A percentile compares a stretch with the other conserved stretches of the same genome.
These are phyloP conservation scores for Tychaedon coryphoeus DNA, from an alignment of 2,113 vertebrate species.

Conservation along the genomic window DNA sequence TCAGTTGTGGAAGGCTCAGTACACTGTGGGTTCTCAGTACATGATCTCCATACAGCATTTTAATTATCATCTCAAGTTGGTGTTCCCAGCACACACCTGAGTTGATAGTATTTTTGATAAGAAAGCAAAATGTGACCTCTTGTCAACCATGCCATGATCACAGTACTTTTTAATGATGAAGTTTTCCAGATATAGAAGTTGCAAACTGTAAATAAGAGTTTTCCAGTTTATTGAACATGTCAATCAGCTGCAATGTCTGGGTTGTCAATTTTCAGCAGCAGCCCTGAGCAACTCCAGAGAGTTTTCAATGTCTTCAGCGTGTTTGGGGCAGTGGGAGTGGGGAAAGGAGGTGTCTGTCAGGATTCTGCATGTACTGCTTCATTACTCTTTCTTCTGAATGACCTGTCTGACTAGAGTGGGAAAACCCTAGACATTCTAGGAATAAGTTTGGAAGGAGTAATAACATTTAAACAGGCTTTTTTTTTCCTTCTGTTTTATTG, in stretches of 20 bases:
- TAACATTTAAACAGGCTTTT: not conserved
- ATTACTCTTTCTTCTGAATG: not conserved
- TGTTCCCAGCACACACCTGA: not conserved
- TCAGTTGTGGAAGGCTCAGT: not conserved
- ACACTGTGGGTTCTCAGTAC: not conserved
- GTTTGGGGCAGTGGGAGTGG: too few relatives aligned
- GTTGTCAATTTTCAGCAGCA: not conserved
- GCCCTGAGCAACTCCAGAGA: not conserved
- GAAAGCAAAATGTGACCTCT: not conserved
- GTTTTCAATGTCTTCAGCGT: not conserved
- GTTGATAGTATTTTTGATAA: not conserved
- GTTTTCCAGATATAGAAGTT: not conserved
- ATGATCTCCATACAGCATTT: not conserved
- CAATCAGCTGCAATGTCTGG: accelerated
- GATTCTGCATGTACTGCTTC: not conserved
- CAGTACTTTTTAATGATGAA: not conserved
- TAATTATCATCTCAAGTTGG: not conserved
- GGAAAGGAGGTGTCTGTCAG: not conserved
- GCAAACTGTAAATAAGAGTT: not conserved
- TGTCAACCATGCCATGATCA: accelerated
- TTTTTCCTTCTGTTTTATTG: not conserved
- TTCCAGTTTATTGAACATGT: not conserved
- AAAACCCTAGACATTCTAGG: not conserved
- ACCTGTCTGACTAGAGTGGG: not conserved
- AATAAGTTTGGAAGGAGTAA: not conserved